A percentile compares a stretch with the other conserved stretches of the same genome.
Evolutionary conservation across 2,888 invertebrate species (phyloP).

Genomic region (Vandiemenella viatica): DNA sequence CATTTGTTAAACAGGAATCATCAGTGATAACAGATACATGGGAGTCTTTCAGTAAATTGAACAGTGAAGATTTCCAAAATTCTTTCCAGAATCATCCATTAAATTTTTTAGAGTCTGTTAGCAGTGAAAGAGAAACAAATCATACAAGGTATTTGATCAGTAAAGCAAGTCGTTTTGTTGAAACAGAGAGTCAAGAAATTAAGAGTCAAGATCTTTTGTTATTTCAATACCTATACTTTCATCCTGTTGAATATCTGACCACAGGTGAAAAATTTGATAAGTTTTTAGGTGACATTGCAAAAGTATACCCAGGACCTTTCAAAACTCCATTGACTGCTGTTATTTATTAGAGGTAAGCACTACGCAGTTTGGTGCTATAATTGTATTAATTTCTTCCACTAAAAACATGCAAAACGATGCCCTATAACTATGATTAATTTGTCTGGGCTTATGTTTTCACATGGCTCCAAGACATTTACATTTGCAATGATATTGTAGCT

Average conservation of each 20-base stretch:
- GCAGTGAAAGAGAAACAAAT: background rate
- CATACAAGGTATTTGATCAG: conserved; percentile 6
- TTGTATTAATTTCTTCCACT: background rate
- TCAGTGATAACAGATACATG: conserved; percentile 6
- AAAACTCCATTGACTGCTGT: conserved; percentile 9
- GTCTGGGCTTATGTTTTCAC: too few relatives aligned
- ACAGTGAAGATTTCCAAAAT: conserved; percentile 5
- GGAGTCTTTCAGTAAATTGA: conserved; percentile 5
- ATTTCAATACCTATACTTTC: conserved; percentile 11
- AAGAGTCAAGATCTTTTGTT: conserved; percentile 7
- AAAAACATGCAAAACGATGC: too few relatives aligned
- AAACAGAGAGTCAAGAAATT: conserved; percentile 6
- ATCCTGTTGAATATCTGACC: conserved; percentile 8
- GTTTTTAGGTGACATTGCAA: conserved; percentile 10
- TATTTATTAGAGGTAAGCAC: conserved; percentile 9
- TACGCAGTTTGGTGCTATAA: background rate
- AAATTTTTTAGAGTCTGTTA: conserved; percentile 6
- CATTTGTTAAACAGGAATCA: conserved; percentile 6
- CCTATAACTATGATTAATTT: too few relatives aligned
- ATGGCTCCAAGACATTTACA: too few relatives aligned
- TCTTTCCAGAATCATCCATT: conserved; percentile 2
- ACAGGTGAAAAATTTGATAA: conserved; percentile 12
- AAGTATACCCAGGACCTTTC: conserved; percentile 12
- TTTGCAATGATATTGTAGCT: too few relatives aligned
- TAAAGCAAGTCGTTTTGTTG: conserved; percentile 3